Conservation (phyloP, 1,140 invertebrate species). For the Phymorhynchus buccinoides region DNA sequence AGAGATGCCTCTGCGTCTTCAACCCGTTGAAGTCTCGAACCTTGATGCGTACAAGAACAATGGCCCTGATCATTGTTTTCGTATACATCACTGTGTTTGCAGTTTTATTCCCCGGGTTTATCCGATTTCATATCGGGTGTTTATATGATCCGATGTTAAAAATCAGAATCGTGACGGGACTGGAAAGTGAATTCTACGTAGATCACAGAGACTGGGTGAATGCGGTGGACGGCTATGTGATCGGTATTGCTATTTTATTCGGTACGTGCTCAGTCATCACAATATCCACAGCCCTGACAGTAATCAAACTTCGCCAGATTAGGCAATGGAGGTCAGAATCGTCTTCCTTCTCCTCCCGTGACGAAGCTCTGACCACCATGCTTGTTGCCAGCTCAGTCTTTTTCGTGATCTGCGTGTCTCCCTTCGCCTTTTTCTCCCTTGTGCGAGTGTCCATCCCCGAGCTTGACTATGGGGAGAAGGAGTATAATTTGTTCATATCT, state of each 20-base stretch:
- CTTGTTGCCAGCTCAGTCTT: too few relatives aligned
- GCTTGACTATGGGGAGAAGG: too few relatives aligned
- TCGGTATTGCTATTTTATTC: not conserved
- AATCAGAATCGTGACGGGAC: too few relatives aligned
- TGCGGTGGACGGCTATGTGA: not conserved
- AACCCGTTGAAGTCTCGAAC: not conserved
- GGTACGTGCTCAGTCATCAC: not conserved
- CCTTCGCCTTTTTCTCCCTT: too few relatives aligned
- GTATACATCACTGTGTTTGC: not conserved
- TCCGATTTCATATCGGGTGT: not conserved
- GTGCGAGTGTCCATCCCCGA: too few relatives aligned
- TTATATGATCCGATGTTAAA: not conserved
- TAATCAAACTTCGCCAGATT: not conserved
- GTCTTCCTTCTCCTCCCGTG: too few relatives aligned
- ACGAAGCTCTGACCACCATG: too few relatives aligned
- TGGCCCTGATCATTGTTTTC: not conserved
- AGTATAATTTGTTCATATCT: too few relatives aligned
- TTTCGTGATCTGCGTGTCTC: too few relatives aligned
- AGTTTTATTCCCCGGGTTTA: not conserved
- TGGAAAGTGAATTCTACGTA: not conserved
- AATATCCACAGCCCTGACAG: not conserved
- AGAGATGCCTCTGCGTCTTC: conserved; percentile 3
- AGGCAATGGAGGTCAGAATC: not conserved
- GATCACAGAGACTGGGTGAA: not conserved
- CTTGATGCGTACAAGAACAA: not conserved